phyloP scores from a whole-genome alignment of 2,113 vertebrate species.

The Rhinolophus ferrumequinum region DNA sequence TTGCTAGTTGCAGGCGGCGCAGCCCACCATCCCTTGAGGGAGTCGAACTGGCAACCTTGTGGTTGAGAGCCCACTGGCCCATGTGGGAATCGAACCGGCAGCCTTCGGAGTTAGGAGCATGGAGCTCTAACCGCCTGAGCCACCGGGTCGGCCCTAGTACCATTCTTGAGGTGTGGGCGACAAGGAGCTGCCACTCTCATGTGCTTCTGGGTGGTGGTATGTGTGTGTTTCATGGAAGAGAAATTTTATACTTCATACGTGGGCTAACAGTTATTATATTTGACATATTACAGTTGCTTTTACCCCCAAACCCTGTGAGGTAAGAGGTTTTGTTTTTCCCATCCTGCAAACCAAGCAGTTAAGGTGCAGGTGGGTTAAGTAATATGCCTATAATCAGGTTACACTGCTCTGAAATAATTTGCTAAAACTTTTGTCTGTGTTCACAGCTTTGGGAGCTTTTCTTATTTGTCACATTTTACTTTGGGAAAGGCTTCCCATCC shows the following conservation, averaged over 20 bases:
- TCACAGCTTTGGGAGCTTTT: neutral
- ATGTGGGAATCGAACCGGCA: no score
- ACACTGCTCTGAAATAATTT: neutral
- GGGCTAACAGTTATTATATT: neutral
- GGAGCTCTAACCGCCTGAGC: no score
- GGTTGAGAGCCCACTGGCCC: no score
- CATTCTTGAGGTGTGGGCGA: neutral
- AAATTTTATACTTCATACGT: neutral
- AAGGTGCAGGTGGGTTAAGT: neutral
- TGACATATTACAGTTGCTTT: neutral
- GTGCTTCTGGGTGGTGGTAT: neutral
- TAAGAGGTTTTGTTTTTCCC: neutral
- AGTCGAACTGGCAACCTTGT: no score
- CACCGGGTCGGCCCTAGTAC: no score
- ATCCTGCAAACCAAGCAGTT: neutral
- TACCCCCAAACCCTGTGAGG: neutral
- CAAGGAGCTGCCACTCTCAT: no score
- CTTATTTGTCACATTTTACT: neutral
- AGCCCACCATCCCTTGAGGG: no score
- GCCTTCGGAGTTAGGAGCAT: no score
- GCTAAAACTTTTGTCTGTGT: neutral
- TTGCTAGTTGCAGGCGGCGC: no score
- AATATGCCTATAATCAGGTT: neutral
- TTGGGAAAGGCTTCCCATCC: neutral
- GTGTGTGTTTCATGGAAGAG: neutral